Conservation (phyloP, 1,140 invertebrate species). For the Trypoxylus dichotomus region DNA sequence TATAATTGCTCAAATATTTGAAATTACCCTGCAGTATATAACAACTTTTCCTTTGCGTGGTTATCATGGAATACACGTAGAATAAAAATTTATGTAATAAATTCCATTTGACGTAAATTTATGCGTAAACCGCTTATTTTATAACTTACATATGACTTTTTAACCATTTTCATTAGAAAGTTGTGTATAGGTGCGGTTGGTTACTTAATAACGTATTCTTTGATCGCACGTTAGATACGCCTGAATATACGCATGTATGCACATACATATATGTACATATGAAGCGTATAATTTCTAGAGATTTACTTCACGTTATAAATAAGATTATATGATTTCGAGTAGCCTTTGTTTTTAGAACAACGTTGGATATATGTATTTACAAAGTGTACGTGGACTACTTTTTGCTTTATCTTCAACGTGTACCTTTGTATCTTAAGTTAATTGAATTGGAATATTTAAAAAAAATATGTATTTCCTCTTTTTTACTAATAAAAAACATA, state of each 20-base stretch:
- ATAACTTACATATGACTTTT: not conserved
- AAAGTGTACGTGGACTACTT: no score
- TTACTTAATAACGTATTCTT: not conserved
- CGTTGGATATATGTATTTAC: no score
- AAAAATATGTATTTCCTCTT: no score
- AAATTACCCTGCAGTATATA: no score
- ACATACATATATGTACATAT: not conserved
- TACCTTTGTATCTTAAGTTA: no score
- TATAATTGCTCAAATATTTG: no score
- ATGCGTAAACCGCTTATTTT: not conserved
- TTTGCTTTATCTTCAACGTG: no score
- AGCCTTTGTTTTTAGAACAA: no score
- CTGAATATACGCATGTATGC: not conserved
- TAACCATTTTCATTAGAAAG: conserved; percentile 2
- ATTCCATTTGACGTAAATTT: not conserved
- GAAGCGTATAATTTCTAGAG: not conserved
- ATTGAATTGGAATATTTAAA: no score
- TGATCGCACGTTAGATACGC: not conserved
- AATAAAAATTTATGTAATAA: conserved; percentile 3
- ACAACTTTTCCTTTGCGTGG: no score
- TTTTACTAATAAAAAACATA: no score
- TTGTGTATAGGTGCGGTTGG: not conserved
- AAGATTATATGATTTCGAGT: not conserved
- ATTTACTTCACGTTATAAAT: not conserved
- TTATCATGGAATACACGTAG: not conserved